A percentile compares a stretch with the other conserved stretches of the same genome.
Conservation (phyloP, 2,888 invertebrate genomes). For the Pheosia gnoma region DNA sequence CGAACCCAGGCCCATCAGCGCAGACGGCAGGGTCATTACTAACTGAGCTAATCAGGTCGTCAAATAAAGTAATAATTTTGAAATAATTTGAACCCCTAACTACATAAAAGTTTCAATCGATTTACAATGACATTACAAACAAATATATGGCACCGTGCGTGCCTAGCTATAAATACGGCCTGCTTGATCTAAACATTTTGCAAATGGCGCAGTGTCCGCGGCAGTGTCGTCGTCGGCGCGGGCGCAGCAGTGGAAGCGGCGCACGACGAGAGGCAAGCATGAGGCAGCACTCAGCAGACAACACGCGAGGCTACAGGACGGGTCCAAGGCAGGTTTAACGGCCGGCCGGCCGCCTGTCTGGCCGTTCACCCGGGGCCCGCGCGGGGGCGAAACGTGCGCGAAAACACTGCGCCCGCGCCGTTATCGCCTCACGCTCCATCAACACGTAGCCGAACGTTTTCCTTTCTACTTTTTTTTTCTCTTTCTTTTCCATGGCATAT, state of each 20-base stretch:
- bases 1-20: too few species aligned
- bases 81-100: too few species aligned
- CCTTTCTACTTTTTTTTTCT: slow-evolving; percentile 41
- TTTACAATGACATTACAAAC: not conserved
- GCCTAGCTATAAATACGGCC: not conserved
- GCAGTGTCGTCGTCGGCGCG: slow-evolving; percentile 29
- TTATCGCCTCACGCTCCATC: slow-evolving; percentile 50
- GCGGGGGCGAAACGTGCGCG: slow-evolving; percentile 77
- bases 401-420: slow-evolving; percentile 79
- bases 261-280: slow-evolving; percentile 42
- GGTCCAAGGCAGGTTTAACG: slow-evolving; percentile 79
- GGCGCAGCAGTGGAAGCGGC: slow-evolving; percentile 34
- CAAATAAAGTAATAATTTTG: too few species aligned
- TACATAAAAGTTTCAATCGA: too few species aligned
- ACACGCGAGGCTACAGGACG: slow-evolving; percentile 67
- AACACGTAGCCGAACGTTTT: slow-evolving; percentile 42
- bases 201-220: slow-evolving; percentile 13
- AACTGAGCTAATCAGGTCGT: too few species aligned
- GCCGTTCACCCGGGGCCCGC: slow-evolving; percentile 82
- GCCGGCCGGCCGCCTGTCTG: slow-evolving; percentile 81
- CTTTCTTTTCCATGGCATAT: slow-evolving; percentile 34
- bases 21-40: too few species aligned
- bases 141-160: not conserved
- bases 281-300: slow-evolving; percentile 32
- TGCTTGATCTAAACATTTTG: slow-evolving; percentile 11